phyloP scores from a whole-genome alignment of 2,797 vertebrate species.

The Catamblyrhynchus diadema region DNA sequence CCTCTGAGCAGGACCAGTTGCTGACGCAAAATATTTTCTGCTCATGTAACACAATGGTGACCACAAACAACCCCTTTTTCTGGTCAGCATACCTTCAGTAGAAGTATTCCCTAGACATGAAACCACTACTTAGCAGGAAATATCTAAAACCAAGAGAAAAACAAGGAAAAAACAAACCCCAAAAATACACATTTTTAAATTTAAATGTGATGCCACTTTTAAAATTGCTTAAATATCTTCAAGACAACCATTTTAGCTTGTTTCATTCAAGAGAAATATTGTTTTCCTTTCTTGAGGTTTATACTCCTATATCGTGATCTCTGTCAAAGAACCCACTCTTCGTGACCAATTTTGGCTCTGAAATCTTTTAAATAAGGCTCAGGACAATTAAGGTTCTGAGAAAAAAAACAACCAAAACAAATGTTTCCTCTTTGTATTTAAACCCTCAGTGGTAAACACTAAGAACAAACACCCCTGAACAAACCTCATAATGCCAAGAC shows the following conservation, averaged over 20 bases:
- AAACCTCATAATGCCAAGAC: background rate
- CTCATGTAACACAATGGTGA: background rate
- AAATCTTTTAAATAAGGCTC: background rate
- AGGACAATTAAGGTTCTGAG: background rate
- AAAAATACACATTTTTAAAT: background rate
- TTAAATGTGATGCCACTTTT: background rate
- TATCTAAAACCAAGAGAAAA: background rate
- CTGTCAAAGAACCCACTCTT: background rate
- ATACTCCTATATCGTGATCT: background rate
- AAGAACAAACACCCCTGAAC: background rate
- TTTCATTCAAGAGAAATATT: background rate
- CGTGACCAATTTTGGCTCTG: background rate
- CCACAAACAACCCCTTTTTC: background rate
- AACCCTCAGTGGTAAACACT: background rate
- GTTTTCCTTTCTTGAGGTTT: background rate
- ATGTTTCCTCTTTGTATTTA: background rate
- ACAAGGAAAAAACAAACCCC: background rate
- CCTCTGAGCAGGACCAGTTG: background rate
- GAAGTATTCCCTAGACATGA: background rate
- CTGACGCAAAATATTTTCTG: background rate
- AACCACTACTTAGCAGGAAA: background rate
- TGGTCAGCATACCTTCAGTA: background rate
- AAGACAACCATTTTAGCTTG: background rate
- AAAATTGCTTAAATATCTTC: background rate
- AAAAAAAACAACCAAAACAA: background rate